Evolutionary conservation across 2,888 invertebrate genomes (phyloP), one percentile per base, ranked within the genome.

Genomic region (Lycia hirtaria): DNA sequence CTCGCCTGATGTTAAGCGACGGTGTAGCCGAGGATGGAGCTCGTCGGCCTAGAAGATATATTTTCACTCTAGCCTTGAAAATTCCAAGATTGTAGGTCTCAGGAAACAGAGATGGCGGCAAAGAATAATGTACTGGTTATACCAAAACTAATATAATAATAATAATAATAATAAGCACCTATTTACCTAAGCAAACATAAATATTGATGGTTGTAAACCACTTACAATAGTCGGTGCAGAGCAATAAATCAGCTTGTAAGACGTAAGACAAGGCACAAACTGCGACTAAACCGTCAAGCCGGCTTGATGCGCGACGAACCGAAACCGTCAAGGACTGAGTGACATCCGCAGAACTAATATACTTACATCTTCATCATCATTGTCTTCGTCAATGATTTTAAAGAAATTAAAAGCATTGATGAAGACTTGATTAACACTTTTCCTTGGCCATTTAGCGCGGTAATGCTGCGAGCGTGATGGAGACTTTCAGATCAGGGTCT

Each of bases 301-400:
- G 22, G 20, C 41, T 43, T 15, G 53, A 30, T n/a, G 50, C 24
- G 51, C 44, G 26, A 9, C 60, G 44, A 22, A 60, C 51, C 52
- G 60, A 22, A 49, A 48, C 55, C 22, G n/a, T 19, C 55, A 60
- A 60, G 55, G 52, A 48, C 55, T 41, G 22, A n/a, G n/a, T 38
- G 55, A 24, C 58, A 58, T 33, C 57, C 28, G 20, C n/a, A 14
- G n/a, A 17, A 22, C 20, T 44, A 19, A 51, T 35, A 33, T 56
- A 20, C 45, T 35, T 1, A 33, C 12, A 45, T 30, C 40, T 47
- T 7, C 38, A 45, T 44, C 37, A 32, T 26, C 24, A 26, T 26
- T n/a, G n/a, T n/a, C 20, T 1, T 2, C 5, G 12, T 4, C 19
- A 19, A 19, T 4, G 17, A 10, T 37, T 19, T 7, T 19, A 37